These are phyloP conservation scores for Eupithecia insigniata DNA, from an alignment of 2,888 invertebrate genomes.

Conservation along the genomic window DNA sequence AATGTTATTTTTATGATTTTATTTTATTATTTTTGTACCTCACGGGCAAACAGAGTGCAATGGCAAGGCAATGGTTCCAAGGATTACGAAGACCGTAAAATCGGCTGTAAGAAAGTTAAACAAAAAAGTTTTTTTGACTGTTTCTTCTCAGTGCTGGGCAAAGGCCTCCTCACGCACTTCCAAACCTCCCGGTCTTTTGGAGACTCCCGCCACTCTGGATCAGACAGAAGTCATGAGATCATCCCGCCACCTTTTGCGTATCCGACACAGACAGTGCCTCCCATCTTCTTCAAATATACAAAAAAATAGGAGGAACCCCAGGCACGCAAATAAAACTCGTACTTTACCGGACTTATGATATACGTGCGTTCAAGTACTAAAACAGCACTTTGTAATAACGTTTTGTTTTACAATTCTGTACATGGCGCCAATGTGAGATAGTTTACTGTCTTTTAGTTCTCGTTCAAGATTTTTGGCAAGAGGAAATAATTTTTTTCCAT, in stretches of 20 bases:
- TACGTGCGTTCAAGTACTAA: neutral
- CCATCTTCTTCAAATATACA: too few species aligned
- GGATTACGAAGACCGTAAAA: neutral
- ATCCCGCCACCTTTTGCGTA: too few species aligned
- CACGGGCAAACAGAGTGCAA: neutral
- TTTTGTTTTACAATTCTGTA: neutral
- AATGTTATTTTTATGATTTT: neutral
- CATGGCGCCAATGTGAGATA: neutral
- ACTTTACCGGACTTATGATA: neutral
- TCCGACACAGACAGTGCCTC: too few species aligned
- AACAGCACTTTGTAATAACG: neutral
- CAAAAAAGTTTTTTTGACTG: too few species aligned
- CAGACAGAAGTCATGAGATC: too few species aligned
- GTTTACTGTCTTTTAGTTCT: slow-evolving; percentile 1
- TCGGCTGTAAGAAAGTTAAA: too few species aligned
- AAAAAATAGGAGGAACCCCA: neutral
- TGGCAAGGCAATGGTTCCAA: too few species aligned
- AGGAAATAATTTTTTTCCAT: neutral
- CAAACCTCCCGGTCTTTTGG: too few species aligned
- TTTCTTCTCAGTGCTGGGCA: too few species aligned
- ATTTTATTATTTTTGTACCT: neutral
- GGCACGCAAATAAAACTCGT: neutral
- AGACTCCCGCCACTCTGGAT: too few species aligned
- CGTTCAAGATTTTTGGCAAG: neutral
- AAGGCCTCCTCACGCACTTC: too few species aligned